Percentiles rank a stretch among this genome's conserved stretches.
phyloP scores from a whole-genome alignment of 1,140 invertebrate species.

The Trichogramma pretiosum region DNA sequence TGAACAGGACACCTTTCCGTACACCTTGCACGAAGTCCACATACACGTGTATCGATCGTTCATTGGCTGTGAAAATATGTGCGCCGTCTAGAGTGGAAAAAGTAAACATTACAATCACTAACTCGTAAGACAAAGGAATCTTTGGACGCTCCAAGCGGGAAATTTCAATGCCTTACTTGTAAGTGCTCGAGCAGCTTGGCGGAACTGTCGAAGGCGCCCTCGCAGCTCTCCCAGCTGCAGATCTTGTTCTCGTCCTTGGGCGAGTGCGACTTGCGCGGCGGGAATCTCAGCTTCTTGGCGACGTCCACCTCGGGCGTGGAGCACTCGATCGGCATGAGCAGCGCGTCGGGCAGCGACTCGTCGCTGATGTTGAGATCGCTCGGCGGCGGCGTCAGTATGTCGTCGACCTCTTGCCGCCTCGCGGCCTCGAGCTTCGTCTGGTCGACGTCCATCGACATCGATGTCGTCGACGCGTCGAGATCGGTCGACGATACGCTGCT shows the following conservation, averaged over 20 bases:
- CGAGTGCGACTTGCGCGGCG: not conserved
- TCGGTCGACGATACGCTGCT: no score
- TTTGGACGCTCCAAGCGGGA: no score
- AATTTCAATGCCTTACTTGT: conserved; percentile 56
- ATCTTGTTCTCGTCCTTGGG: conserved; percentile 33
- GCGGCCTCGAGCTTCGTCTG: conserved; percentile 33
- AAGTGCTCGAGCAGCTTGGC: conserved; percentile 80
- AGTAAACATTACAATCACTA: no score
- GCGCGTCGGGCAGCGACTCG: conserved; percentile 26
- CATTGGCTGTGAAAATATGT: conserved; percentile 76
- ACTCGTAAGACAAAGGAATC: no score
- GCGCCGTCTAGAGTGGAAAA: conserved; percentile 53
- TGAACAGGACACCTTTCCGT: conserved; percentile 81
- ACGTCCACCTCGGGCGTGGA: conserved; percentile 17
- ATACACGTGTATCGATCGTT: conserved; percentile 78
- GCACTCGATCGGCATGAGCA: conserved; percentile 2
- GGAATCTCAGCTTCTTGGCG: conserved; percentile 21
- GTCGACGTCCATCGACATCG: not conserved
- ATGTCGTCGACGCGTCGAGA: no score
- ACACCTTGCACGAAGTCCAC: conserved; percentile 93
- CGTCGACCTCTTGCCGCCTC: no score
- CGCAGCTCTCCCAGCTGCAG: conserved; percentile 82
- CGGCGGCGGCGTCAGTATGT: conserved; percentile 28
- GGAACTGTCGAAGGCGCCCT: conserved; percentile 64
- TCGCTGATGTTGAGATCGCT: conserved; percentile 5